Evolutionary conservation across 2,113 vertebrate species (phyloP).

Genomic region (Sebastes fasciatus): DNA sequence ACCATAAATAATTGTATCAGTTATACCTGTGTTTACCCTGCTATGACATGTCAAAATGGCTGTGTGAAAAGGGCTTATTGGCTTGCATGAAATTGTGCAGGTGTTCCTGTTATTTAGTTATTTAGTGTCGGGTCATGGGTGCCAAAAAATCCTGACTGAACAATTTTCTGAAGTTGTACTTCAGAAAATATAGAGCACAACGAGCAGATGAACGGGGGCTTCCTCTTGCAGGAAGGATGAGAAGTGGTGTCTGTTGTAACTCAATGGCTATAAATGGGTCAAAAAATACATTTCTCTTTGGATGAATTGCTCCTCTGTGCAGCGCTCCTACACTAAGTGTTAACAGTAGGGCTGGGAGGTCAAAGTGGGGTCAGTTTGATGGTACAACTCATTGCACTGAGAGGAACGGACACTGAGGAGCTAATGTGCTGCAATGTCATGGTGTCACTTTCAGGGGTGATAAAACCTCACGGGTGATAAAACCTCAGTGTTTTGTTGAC

Average conservation of each 20-base stretch:
- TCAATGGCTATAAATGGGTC: conserved; percentile 58
- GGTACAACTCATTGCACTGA: not conserved
- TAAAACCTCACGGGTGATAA: too few relatives aligned
- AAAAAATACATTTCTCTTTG: conserved; percentile 44
- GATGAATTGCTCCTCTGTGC: conserved; percentile 36
- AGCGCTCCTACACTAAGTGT: conserved; percentile 10
- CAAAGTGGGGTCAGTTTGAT: not conserved
- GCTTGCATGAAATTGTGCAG: not conserved
- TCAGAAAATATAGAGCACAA: conserved; percentile 6
- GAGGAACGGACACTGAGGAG: not conserved
- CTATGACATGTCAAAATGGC: too few relatives aligned
- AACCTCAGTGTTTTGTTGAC: not conserved
- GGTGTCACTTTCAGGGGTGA: rapidly evolving
- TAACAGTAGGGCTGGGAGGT: not conserved
- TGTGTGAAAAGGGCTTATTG: too few relatives aligned
- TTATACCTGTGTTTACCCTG: too few relatives aligned
- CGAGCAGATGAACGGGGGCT: conserved; percentile 38
- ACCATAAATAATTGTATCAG: too few relatives aligned
- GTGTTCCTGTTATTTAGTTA: conserved; percentile 2
- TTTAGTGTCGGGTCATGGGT: not conserved
- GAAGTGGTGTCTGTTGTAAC: conserved; percentile 65
- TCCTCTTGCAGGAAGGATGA: conserved; percentile 80
- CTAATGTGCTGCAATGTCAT: too few relatives aligned
- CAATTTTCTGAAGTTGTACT: conserved; percentile 22
- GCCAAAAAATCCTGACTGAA: conserved; percentile 23